phyloP scores from a whole-genome alignment of 2,888 invertebrate species.

The Hydriomena furcata region DNA sequence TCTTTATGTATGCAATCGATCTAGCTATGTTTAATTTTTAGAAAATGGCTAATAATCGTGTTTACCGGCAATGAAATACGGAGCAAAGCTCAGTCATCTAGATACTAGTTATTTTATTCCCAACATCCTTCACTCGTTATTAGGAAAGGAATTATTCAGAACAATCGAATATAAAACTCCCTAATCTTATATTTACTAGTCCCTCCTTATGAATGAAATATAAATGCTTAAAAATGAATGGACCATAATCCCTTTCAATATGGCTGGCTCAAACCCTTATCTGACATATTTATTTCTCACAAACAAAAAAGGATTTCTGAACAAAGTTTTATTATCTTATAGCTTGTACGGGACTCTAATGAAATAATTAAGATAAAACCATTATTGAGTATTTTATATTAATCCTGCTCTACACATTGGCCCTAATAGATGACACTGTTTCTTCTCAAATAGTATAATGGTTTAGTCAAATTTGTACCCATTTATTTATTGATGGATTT shows the following conservation, averaged over 20 bases:
- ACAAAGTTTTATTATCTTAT: slow-evolving; percentile 58
- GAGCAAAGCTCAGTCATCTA: too few species aligned
- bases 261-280: slow-evolving; percentile 22
- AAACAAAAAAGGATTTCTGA: slow-evolving; percentile 40
- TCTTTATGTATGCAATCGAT: too few species aligned
- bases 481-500: too few species aligned
- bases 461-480: too few species aligned
- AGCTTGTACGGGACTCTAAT: slow-evolving; percentile 56
- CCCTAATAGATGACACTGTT: neutral
- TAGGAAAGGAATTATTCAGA: too few species aligned
- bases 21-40: too few species aligned
- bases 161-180: too few species aligned
- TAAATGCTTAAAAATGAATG: slow-evolving; percentile 13
- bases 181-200: neutral
- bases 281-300: slow-evolving; percentile 27
- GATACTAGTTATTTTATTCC: too few species aligned
- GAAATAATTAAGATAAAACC: slow-evolving; percentile 72
- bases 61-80: too few species aligned
- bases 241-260: slow-evolving; percentile 8
- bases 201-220: neutral
- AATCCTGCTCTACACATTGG: slow-evolving; percentile 31
- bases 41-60: too few species aligned
- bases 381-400: slow-evolving; percentile 32
- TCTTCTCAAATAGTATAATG: too few species aligned
- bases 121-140: too few species aligned